Base-by-base conservation (phyloP, 2,888 invertebrate species). In the Odontocerum albicorne region DNA sequence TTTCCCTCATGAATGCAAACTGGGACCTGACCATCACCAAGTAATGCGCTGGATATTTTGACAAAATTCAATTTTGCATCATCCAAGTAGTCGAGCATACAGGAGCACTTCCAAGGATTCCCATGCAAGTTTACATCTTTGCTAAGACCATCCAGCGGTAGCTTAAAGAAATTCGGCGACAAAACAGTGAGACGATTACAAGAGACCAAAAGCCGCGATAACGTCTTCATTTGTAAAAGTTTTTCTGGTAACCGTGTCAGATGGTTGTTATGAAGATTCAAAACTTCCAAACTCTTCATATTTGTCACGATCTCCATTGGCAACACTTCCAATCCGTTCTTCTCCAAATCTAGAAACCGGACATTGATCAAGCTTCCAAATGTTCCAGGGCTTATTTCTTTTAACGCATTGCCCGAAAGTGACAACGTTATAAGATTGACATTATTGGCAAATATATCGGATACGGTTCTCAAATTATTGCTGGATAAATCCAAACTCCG, bases 401-500 rank as follows among this genome's bases (percentile, higher is more conserved):
- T 22, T 4, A 44, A 44, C 1, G 10, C 16, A 10, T 44, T 44
- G 6, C 27, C 27, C 6, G 44, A n/a, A 8, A 44, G 13, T 2
- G 4, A 31, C 10, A 44, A 10, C 2, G 13, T 17, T 2, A 10
- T 17, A 19, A 42, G 42, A 13, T 20, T 1, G 12, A 3, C 10
- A 42, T 21, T 42, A n/a, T 21, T 21, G 1, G 22, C 17, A 13
- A n/a, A n/a, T n/a, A n/a, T n/a, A n/a, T n/a, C n/a, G n/a, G n/a
- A n/a, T n/a, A n/a, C n/a, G n/a, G n/a, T n/a, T n/a, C n/a, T n/a
- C n/a, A 42, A 20, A 13, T 13, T 12, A 21, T 39, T 39, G 10
- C 31, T 13, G 2, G 27, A 16, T 13, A 50, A 31, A 32, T 50
- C 27, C 15, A 50, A 27, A 32, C 31, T 4, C n/a, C 17, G 10